Base-by-base conservation (phyloP, 2,113 vertebrate genomes). In the Anthoscopus minutus region DNA sequence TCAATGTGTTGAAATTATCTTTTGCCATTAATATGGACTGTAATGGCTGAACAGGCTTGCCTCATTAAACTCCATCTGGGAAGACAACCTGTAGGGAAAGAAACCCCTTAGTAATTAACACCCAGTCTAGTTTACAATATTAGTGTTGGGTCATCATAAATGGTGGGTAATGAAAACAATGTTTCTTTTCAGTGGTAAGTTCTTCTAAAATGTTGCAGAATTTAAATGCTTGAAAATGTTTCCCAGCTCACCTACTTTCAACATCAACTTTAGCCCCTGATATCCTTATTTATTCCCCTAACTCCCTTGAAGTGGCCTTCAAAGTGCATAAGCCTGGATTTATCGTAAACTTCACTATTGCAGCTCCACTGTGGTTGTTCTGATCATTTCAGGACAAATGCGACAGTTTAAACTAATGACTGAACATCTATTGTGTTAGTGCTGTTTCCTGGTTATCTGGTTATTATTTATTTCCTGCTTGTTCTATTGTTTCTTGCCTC, bases 401-500 rank as follows among this genome's bases (percentile, higher is more conserved):
- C 27, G 44, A 57, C 66, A 74, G 69, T 69, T 85, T 33, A 71
- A 88, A 62, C 85, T 74, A 94, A 89, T 56, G 79, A 62, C 69
- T 58, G 64, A 83, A 78, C 42, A 62, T 17, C 70, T 54, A 64
- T 83, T 81, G 72, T 94, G 80, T 13, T 45, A 60, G 37, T 71
- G 44, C 88, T 94, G 61, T 89, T 94, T 92, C 61, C 94, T 84
- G 88, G 86, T 87, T 86, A 85, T 96, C 92, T 96, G 82, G 72
- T 93, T 91, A 82, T 94, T 92, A 93, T 93, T 94, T 92, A 93
- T 94, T 91, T 84, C 88, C 66, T 56, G 81, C 88, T 95, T 87
- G 88, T 76, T 78, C 80, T 64, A 92, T 94, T 92, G 84, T 96
- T 94, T 92, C 92, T 95, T 92, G 94, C 73, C 83, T 95, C 91